phyloP scores from a whole-genome alignment of 2,113 vertebrate species.

The Pristiophorus japonicus region DNA sequence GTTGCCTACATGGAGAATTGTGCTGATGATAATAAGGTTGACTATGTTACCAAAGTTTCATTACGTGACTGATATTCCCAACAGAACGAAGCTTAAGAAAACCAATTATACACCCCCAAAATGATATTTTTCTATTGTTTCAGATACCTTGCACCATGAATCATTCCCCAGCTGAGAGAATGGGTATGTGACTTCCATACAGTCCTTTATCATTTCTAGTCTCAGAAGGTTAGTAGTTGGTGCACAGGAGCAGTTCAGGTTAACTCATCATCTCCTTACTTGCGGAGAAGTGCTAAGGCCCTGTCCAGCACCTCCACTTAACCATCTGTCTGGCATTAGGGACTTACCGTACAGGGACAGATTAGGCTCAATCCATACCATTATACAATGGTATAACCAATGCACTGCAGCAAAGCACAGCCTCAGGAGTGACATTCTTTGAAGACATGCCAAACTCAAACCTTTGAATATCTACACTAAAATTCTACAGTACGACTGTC shows the following conservation, averaged over 20 bases:
- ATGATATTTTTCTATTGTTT: not conserved
- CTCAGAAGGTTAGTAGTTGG: not conserved
- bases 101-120: too few species aligned
- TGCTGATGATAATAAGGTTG: not conserved
- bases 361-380: not conserved
- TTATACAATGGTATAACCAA: not conserved
- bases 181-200: not conserved
- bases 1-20: not conserved
- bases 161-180: not conserved
- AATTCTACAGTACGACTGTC: not conserved
- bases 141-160: not conserved
- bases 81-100: not conserved
- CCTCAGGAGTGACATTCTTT: not conserved
- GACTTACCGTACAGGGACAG: not conserved
- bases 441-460: not conserved
- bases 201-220: not conserved
- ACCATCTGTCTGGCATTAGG: not conserved
- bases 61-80: not conserved
- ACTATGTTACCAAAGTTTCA: not conserved
- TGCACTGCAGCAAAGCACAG: not conserved
- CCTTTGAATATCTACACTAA: not conserved
- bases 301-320: not conserved
- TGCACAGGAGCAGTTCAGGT: not conserved
- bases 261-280: not conserved
- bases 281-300: not conserved